Evolutionary conservation across 2,113 vertebrate species (phyloP).

Genomic region (Eonycteris spelaea): DNA sequence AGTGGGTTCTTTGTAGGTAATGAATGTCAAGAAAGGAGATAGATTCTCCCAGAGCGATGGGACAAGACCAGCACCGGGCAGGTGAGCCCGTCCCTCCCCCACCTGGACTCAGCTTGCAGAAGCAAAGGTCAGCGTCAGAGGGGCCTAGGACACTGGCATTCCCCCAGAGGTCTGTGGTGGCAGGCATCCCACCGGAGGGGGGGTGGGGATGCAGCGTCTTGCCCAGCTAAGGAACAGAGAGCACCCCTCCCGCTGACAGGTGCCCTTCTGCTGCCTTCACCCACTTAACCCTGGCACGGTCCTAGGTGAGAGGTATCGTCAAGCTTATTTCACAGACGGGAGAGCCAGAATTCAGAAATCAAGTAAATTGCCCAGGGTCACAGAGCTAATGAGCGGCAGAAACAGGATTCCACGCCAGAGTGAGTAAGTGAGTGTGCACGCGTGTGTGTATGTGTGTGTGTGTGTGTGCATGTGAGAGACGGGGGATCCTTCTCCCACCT

Average conservation of each 20-base stretch:
- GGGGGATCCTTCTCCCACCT: neutral
- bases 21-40: neutral
- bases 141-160: neutral
- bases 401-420: neutral
- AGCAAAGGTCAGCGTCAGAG: neutral
- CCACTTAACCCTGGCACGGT: neutral
- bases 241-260: neutral
- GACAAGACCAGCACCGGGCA: neutral
- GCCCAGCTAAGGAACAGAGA: neutral
- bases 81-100: neutral
- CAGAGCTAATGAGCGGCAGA: neutral
- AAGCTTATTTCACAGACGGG: neutral
- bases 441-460: neutral
- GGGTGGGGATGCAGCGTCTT: accelerated
- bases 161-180: neutral
- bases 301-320: neutral
- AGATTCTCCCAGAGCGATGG: neutral
- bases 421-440: neutral
- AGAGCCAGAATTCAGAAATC: neutral
- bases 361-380: neutral
- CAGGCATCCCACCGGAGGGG: neutral
- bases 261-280: neutral
- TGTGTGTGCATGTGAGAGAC: no score
- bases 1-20: neutral
- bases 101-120: neutral